These are phyloP conservation scores for Mythimna impura DNA, from an alignment of 2,888 invertebrate species.

Conservation along the genomic window DNA sequence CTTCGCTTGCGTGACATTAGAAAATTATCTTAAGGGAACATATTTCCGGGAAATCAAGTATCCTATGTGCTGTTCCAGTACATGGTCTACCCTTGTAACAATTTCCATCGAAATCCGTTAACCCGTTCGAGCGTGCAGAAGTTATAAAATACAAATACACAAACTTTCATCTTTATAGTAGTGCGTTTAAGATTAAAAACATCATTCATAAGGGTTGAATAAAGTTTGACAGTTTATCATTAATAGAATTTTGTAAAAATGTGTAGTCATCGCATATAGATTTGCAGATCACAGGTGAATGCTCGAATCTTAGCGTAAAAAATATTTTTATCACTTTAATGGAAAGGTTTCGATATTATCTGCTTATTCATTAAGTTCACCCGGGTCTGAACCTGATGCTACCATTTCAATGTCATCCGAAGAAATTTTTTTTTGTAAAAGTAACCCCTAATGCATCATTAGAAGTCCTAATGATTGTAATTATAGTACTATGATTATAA, in stretches of 20 bases:
- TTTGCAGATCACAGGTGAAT: conserved; percentile 3
- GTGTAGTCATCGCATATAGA: conserved; percentile 17
- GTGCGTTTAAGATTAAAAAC: not conserved
- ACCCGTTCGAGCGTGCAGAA: no score
- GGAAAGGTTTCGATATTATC: not conserved
- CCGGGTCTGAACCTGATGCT: not conserved
- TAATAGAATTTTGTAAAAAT: conserved; percentile 26
- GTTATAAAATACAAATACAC: no score
- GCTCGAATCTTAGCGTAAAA: not conserved
- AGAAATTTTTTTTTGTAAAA: not conserved
- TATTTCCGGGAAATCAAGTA: no score
- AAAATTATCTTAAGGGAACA: no score
- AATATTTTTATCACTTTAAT: conserved; percentile 3
- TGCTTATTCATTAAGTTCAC: not conserved
- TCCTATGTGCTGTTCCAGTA: no score
- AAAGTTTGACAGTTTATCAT: conserved; percentile 15
- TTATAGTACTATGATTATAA: no score
- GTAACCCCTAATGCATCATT: not conserved
- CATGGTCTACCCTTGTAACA: not conserved
- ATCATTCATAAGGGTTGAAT: conserved; percentile 32
- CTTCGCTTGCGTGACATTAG: no score
- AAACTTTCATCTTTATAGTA: no score
- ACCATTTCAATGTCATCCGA: not conserved
- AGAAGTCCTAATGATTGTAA: no score
- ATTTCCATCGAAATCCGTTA: no score